Percentiles rank a stretch among this genome's conserved stretches.
These are phyloP conservation scores for Malurus leucopterus DNA, from an alignment of 2,797 vertebrate genomes.

Conservation along the genomic window DNA sequence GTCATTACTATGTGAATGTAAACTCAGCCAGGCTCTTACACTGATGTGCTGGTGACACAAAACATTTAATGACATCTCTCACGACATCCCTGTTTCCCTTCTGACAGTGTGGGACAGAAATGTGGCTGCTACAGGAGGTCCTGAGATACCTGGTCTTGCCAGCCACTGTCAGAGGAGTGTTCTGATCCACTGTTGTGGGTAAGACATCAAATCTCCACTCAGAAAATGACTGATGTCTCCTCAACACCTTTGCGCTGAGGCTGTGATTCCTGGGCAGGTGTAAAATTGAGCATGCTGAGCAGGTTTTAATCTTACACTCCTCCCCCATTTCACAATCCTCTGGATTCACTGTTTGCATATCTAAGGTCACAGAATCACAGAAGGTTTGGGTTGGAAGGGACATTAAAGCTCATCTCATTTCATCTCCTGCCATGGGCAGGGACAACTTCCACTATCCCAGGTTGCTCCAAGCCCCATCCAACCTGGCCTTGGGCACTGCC, in stretches of 20 bases:
- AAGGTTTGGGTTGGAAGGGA: not conserved
- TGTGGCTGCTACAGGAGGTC: not conserved
- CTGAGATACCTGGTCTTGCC: not conserved
- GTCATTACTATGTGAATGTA: not conserved
- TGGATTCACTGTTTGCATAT: not conserved
- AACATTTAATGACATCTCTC: not conserved
- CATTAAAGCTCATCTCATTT: not conserved
- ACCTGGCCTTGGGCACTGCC: accelerated
- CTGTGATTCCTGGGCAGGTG: not conserved
- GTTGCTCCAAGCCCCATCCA: not conserved
- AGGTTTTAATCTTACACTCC: not conserved
- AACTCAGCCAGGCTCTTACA: not conserved
- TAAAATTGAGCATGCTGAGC: not conserved
- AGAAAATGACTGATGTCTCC: not conserved
- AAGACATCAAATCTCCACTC: not conserved
- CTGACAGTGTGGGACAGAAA: not conserved
- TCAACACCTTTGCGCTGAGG: not conserved
- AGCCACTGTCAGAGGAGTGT: not conserved
- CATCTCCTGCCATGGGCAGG: not conserved
- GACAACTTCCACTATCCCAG: not conserved
- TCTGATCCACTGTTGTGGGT: accelerated
- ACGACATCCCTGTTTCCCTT: not conserved
- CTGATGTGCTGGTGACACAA: not conserved
- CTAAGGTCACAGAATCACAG: not conserved
- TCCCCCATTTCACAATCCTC: not conserved